Evolutionary conservation across 2,797 vertebrate genomes (phyloP).

Genomic region (Lindbergichthys nudifrons): DNA sequence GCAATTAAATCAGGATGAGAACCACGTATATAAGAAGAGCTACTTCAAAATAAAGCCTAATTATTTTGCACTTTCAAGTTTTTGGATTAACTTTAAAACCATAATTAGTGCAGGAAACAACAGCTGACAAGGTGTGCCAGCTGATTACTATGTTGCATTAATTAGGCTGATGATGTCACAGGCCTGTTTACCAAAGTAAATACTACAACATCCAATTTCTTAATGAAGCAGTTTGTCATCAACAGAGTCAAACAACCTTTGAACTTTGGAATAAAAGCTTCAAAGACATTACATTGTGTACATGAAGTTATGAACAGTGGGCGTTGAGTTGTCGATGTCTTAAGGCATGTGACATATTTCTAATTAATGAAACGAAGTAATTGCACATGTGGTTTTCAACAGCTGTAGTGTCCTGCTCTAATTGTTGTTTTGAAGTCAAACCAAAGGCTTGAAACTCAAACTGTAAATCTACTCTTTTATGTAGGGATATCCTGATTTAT

Average conservation of each 20-base stretch:
- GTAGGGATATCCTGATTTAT: neutral
- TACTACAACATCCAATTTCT: neutral
- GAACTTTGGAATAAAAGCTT: slow-evolving; percentile 3
- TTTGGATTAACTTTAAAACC: neutral
- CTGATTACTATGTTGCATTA: slow-evolving; percentile 4
- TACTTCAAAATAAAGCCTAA: neutral
- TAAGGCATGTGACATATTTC: slow-evolving; percentile 1
- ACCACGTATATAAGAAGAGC: neutral
- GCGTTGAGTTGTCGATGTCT: neutral
- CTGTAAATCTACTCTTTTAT: neutral
- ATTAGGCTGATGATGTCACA: slow-evolving; percentile 21
- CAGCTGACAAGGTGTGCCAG: neutral
- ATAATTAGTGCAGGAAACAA: slow-evolving; percentile 8
- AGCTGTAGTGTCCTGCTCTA: neutral
- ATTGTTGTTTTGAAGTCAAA: neutral
- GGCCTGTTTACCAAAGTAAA: slow-evolving; percentile 21
- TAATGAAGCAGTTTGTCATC: slow-evolving; percentile 4
- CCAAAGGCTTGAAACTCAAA: neutral
- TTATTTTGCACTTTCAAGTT: neutral
- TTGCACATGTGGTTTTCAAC: neutral
- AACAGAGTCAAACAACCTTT: neutral
- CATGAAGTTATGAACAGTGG: neutral
- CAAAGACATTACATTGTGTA: neutral
- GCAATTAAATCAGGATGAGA: neutral
- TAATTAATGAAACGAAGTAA: slow-evolving; percentile 3